These are phyloP conservation scores for Brachionus calyciflorus DNA, from an alignment of 1,140 invertebrate species.

Conservation along the genomic window DNA sequence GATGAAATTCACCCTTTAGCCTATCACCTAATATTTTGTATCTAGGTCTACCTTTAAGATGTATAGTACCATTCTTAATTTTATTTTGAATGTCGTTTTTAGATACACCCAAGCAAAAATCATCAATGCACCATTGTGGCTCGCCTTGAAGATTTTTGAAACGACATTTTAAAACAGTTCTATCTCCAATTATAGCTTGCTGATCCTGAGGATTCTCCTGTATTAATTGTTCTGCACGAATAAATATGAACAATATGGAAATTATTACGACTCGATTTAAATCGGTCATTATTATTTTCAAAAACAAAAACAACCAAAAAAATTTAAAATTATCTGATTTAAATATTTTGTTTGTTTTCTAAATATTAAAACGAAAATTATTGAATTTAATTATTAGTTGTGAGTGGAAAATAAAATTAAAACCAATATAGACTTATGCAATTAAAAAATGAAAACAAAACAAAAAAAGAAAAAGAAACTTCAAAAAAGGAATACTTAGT, in stretches of 20 bases:
- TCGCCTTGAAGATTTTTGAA: slow-evolving; percentile 27
- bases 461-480: too few relatives aligned
- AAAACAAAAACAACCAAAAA: not conserved
- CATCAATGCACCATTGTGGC: slow-evolving; percentile 45
- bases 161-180: slow-evolving; percentile 14
- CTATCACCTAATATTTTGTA: slow-evolving; percentile 41
- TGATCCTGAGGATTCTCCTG: slow-evolving; percentile 6
- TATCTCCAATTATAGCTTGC: slow-evolving; percentile 17
- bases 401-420: too few relatives aligned
- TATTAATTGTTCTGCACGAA: not conserved
- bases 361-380: slow-evolving; percentile 26
- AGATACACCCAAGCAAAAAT: slow-evolving; percentile 33
- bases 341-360: slow-evolving; percentile 11
- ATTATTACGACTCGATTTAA: not conserved
- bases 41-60: slow-evolving; percentile 11
- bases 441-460: too few relatives aligned
- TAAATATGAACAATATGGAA: not conserved
- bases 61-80: not conserved
- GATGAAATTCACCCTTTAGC: slow-evolving; percentile 22
- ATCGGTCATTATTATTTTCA: slow-evolving; percentile 9
- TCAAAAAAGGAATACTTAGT: slow-evolving; percentile 16
- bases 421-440: slow-evolving; percentile 28
- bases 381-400: too few relatives aligned
- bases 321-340: not conserved
- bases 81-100: slow-evolving; percentile 15